These are phyloP conservation scores for Circaetus cinerascens DNA, from an alignment of 2,113 vertebrate genomes.

Conservation along the genomic window DNA sequence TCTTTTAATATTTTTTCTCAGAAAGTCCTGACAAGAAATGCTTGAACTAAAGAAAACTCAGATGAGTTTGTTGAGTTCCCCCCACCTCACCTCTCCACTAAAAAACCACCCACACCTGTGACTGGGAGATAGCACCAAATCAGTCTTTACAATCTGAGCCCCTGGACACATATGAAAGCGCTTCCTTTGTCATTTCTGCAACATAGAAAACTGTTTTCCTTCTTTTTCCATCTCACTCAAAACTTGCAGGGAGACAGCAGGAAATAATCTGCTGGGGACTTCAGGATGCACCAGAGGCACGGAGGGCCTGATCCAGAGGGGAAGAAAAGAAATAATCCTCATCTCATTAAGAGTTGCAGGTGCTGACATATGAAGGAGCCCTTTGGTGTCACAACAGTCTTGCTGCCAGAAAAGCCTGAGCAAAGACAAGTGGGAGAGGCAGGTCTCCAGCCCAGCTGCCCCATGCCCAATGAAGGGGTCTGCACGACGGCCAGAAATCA, in stretches of 20 bases:
- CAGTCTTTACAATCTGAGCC: not conserved
- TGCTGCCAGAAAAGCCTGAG: not conserved
- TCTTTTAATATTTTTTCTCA: not conserved
- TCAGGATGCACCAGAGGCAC: not conserved
- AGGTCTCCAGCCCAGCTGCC: not conserved
- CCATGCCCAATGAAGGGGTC: not conserved
- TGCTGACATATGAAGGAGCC: not conserved
- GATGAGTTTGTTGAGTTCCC: not conserved
- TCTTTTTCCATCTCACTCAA: not conserved
- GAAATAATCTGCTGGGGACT: not conserved
- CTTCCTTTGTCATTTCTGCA: not conserved
- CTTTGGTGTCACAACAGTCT: not conserved
- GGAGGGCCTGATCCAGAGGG: not conserved
- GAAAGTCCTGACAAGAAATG: slow-evolving; percentile 4
- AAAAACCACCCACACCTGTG: not conserved
- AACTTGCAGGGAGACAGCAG: not conserved
- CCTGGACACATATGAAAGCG: not conserved
- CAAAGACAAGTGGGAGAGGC: not conserved
- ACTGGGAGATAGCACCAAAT: not conserved
- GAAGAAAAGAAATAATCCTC: not conserved
- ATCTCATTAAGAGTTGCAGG: not conserved
- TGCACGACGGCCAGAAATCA: not conserved
- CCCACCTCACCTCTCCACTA: not conserved
- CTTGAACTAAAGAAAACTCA: slow-evolving; percentile 39
- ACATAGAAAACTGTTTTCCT: not conserved